Conservation (phyloP, 1,140 invertebrate species). For the Danaus plexippus region DNA sequence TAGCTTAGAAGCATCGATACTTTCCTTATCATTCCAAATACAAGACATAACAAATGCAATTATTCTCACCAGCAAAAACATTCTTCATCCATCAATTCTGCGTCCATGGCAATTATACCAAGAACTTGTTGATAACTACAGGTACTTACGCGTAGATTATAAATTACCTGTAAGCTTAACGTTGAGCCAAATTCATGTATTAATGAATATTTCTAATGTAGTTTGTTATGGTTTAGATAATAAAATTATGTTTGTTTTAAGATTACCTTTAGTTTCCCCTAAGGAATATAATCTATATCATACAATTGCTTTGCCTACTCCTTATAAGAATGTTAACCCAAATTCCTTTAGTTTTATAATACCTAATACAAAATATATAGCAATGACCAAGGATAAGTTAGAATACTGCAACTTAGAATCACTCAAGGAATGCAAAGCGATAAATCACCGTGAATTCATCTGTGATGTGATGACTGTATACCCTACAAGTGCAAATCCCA, state of each 20-base stretch:
- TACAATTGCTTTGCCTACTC: no score
- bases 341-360: slow-evolving; percentile 54
- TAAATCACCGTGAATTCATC: slow-evolving; percentile 3
- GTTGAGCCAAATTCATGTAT: slow-evolving; percentile 18
- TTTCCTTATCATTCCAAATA: slow-evolving; percentile 22
- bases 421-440: slow-evolving; percentile 32
- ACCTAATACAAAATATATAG: slow-evolving; percentile 15
- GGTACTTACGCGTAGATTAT: slow-evolving; percentile 13
- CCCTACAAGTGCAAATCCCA: slow-evolving; percentile 9
- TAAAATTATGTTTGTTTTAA: no score
- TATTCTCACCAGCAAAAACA: slow-evolving; percentile 21
- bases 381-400: slow-evolving; percentile 17
- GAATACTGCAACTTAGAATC: slow-evolving; percentile 11
- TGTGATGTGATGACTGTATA: slow-evolving; percentile 6
- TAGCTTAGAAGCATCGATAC: slow-evolving; percentile 14
- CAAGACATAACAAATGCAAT: slow-evolving; percentile 23
- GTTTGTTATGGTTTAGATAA: neutral
- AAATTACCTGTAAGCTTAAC: slow-evolving; percentile 18
- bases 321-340: no score
- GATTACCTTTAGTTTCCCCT: no score
- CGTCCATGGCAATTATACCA: slow-evolving; percentile 19
- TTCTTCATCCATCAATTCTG: slow-evolving; percentile 22
- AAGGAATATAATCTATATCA: no score
- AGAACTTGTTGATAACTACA: slow-evolving; percentile 20
- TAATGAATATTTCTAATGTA: slow-evolving; percentile 18